Evolutionary conservation across 2,797 vertebrate genomes (phyloP).

Genomic region (Centroberyx gerrardi): DNA sequence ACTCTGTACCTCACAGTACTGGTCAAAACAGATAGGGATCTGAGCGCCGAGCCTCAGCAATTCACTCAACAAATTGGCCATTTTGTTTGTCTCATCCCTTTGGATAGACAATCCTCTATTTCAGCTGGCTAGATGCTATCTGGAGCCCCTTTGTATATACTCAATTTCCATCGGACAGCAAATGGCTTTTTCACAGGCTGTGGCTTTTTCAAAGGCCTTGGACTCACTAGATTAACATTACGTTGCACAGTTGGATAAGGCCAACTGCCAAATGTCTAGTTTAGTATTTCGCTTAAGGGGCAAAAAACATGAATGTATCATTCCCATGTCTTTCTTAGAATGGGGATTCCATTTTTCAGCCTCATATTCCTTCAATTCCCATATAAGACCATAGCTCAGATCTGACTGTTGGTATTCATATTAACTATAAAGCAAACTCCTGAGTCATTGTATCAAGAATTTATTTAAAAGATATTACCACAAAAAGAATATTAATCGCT

Average conservation of each 20-base stretch:
- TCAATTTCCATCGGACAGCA: constrained; percentile 61
- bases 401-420: background rate
- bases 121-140: constrained; percentile 63
- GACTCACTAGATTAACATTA: constrained; percentile 56
- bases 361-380: background rate
- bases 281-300: constrained; percentile 24
- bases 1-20: background rate
- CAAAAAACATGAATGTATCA: background rate
- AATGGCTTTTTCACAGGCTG: constrained; percentile 71
- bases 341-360: background rate
- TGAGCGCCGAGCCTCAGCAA: constrained; percentile 45
- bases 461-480: background rate
- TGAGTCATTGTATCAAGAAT: background rate
- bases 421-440: background rate
- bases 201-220: constrained; percentile 49
- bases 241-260: constrained; percentile 17
- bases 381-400: background rate
- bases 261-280: constrained; percentile 15
- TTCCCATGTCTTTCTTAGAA: background rate
- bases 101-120: constrained; percentile 70
- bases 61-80: constrained; percentile 74
- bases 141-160: constrained; percentile 54
- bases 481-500: background rate
- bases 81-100: constrained; percentile 72
- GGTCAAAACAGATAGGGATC: constrained; percentile 65